A percentile compares a stretch with the other conserved stretches of the same genome.
Evolutionary conservation across 2,888 invertebrate genomes (phyloP).

Genomic region (Corbicula japonica): DNA sequence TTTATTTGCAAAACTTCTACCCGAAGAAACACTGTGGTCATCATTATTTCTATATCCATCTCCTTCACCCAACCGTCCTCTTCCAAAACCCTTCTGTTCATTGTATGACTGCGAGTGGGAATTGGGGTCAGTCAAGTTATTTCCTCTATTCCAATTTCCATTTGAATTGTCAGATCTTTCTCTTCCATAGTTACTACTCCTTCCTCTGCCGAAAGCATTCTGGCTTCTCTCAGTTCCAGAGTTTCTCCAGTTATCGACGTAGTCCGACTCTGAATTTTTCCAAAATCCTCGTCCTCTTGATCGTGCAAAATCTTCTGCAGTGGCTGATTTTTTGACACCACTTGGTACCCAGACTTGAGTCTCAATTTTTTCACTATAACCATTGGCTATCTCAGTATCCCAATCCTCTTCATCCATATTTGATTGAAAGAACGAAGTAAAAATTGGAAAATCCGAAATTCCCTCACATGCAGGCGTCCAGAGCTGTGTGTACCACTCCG

Average conservation of each 20-base stretch:
- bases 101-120: constrained; percentile 6
- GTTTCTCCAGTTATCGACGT: constrained; percentile 27
- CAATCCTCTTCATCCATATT: constrained; percentile 62
- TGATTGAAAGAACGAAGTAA: not conserved
- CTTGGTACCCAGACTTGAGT: not conserved
- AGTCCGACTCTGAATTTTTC: constrained; percentile 33
- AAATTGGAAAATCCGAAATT: constrained; percentile 17
- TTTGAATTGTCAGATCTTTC: too few relatives aligned
- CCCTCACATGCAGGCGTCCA: constrained; percentile 28
- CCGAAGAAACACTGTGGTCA: not conserved
- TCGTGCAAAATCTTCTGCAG: not conserved
- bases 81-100: constrained; percentile 18
- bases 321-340: not conserved
- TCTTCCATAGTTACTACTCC: not conserved
- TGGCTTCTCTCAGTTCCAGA: not conserved
- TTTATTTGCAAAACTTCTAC: not conserved
- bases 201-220: constrained; percentile 6
- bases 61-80: constrained; percentile 3
- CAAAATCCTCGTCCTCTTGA: constrained; percentile 44
- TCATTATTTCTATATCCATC: constrained; percentile 2
- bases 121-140: not conserved
- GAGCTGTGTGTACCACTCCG: too few relatives aligned
- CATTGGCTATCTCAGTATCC: constrained; percentile 45
- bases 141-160: constrained; percentile 9
- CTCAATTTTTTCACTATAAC: constrained; percentile 13